Percentiles rank a stretch among this genome's conserved stretches.
Evolutionary conservation across 2,113 vertebrate species (phyloP).

Genomic region (Pungitius pungitius): DNA sequence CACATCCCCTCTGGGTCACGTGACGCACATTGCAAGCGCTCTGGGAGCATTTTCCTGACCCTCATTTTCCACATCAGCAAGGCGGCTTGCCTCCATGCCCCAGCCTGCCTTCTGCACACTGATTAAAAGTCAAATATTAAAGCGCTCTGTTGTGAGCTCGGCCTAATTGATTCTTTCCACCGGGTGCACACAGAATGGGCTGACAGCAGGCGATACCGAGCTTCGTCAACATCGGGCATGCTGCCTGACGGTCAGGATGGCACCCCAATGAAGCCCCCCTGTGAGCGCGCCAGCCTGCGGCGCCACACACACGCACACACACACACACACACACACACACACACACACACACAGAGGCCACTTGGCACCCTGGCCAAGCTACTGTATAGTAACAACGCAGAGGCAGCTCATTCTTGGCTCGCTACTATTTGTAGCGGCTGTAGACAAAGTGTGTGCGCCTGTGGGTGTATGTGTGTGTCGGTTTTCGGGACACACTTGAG

Average conservation of each 20-base stretch:
- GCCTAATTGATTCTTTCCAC: constrained; percentile 82
- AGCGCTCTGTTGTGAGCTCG: constrained; percentile 74
- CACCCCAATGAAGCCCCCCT: constrained; percentile 67
- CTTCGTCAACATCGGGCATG: constrained; percentile 81
- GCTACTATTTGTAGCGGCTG: constrained; percentile 48
- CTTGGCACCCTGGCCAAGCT: constrained; percentile 47
- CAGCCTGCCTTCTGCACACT: constrained; percentile 59
- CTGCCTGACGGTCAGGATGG: constrained; percentile 71
- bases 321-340: no score
- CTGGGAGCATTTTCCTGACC: constrained; percentile 45
- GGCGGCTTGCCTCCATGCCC: constrained; percentile 51
- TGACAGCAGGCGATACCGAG: constrained; percentile 81
- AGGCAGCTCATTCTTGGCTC: constrained; percentile 56
- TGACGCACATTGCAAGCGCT: constrained; percentile 21
- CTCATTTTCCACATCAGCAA: constrained; percentile 70
- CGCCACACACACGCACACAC: no score
- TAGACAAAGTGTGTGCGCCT: constrained; percentile 30
- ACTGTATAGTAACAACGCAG: constrained; percentile 55
- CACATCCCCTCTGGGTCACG: constrained; percentile 22
- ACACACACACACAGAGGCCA: constrained; percentile 65
- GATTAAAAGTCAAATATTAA: constrained; percentile 82
- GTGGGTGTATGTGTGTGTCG: constrained; percentile 3
- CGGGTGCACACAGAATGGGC: constrained; percentile 74
- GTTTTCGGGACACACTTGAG: constrained; percentile 11
- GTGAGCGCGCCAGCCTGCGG: constrained; percentile 69